Percentiles rank a stretch among this genome's conserved stretches.
phyloP scores from a whole-genome alignment of 2,797 vertebrate genomes.

The Ctenochaetus hawaiiensis region DNA sequence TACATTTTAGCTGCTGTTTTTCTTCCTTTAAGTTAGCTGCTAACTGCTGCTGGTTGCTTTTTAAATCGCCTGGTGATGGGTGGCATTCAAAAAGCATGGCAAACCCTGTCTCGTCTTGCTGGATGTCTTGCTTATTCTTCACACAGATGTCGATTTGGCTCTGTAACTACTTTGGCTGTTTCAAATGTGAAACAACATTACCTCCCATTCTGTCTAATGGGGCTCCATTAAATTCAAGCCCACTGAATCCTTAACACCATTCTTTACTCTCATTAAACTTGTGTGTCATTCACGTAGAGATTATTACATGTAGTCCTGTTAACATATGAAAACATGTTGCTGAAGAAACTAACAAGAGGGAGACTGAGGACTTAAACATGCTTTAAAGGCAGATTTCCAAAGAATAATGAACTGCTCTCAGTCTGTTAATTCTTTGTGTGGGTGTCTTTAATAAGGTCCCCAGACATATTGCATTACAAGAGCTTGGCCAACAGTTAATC shows the following conservation, averaged over 20 bases:
- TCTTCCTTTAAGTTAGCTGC: too few species aligned
- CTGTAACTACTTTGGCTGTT: too few species aligned
- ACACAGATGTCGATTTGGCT: too few species aligned
- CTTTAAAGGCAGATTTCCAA: slow-evolving; percentile 64
- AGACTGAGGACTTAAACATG: slow-evolving; percentile 33
- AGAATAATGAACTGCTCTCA: slow-evolving; percentile 55
- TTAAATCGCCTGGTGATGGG: too few species aligned
- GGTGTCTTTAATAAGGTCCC: slow-evolving; percentile 70
- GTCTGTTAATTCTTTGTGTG: slow-evolving; percentile 50
- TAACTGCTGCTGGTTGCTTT: too few species aligned
- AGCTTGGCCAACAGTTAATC: slow-evolving; percentile 77
- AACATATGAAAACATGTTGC: slow-evolving; percentile 10
- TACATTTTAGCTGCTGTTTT: too few species aligned
- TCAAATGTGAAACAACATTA: too few species aligned
- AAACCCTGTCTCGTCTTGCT: too few species aligned
- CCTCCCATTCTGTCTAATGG: neutral
- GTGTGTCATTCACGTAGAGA: slow-evolving; percentile 6
- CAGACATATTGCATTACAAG: slow-evolving; percentile 79
- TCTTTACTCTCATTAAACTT: slow-evolving; percentile 2
- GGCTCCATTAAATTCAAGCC: neutral
- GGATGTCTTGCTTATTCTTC: too few species aligned
- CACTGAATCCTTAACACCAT: neutral
- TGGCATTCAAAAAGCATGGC: too few species aligned
- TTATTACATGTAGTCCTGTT: neutral
- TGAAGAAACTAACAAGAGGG: slow-evolving; percentile 16